Percentiles rank a stretch among this genome's conserved stretches.
phyloP scores from a whole-genome alignment of 2,113 vertebrate species.

The Grammomys dolichurus region DNA sequence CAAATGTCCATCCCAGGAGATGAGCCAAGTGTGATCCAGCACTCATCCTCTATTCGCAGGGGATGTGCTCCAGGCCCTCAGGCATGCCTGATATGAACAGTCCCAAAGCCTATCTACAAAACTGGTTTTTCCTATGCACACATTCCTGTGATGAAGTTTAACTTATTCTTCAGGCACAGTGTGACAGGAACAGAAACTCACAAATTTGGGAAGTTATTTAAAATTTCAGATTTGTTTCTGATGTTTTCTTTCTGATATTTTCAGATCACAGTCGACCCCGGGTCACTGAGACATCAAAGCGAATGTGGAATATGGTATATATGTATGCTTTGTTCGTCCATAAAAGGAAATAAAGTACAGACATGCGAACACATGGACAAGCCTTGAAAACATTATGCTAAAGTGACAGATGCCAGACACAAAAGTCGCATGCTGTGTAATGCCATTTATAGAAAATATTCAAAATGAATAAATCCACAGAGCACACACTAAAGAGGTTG shows the following conservation, averaged over 20 bases:
- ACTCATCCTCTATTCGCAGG: neutral
- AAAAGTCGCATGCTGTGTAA: neutral
- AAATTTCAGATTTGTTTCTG: slow-evolving; percentile 9
- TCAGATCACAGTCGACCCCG: neutral
- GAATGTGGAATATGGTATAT: neutral
- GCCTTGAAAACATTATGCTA: neutral
- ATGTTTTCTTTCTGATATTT: slow-evolving; percentile 7
- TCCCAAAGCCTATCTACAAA: neutral
- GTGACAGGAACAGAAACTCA: neutral
- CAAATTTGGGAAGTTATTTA: slow-evolving; percentile 39
- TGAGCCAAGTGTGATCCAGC: neutral
- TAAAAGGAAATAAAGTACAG: neutral
- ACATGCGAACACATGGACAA: neutral
- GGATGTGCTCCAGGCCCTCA: neutral
- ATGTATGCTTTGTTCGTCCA: neutral
- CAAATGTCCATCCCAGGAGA: neutral
- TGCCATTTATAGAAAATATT: neutral
- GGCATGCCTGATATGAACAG: neutral
- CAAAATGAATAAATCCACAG: neutral
- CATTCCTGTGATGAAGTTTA: neutral
- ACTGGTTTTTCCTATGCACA: too few relatives aligned
- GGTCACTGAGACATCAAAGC: slow-evolving; percentile 9
- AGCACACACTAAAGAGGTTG: neutral
- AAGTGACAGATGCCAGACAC: neutral
- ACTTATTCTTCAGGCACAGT: neutral